phyloP scores from a whole-genome alignment of 1,140 invertebrate genomes.

The Drosophila littoralis region DNA sequence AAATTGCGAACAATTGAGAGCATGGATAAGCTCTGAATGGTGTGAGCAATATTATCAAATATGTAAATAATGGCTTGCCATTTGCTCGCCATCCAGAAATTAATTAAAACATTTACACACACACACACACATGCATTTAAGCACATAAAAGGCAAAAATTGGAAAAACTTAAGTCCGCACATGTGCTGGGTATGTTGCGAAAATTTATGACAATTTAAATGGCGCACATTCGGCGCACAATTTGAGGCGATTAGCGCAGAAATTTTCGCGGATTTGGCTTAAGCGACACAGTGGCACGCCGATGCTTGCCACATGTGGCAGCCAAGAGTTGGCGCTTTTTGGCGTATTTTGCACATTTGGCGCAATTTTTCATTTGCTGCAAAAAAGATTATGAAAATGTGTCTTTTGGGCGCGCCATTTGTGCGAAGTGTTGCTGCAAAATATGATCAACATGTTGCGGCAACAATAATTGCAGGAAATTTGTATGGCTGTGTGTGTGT shows the following conservation, averaged over 20 bases:
- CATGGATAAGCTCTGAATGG: constrained; percentile 40
- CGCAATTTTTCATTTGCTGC: constrained; percentile 51
- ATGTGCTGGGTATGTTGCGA: constrained; percentile 52
- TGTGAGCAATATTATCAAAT: constrained; percentile 66
- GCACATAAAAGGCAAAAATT: background rate
- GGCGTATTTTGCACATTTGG: constrained; percentile 16
- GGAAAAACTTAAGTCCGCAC: constrained; percentile 38
- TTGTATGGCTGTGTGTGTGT: constrained; percentile 16
- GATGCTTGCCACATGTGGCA: constrained; percentile 50
- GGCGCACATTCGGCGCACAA: constrained; percentile 77
- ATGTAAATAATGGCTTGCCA: constrained; percentile 75
- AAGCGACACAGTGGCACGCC: constrained; percentile 34
- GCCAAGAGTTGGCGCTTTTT: constrained; percentile 29
- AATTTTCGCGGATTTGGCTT: constrained; percentile 74
- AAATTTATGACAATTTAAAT: constrained; percentile 83
- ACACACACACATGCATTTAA: background rate
- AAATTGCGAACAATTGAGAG: constrained; percentile 50
- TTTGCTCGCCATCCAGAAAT: constrained; percentile 58
- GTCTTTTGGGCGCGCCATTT: constrained; percentile 40
- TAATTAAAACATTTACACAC: constrained; percentile 70
- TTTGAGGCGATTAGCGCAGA: constrained; percentile 77
- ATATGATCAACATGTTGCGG: constrained; percentile 45
- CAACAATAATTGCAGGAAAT: constrained; percentile 50
- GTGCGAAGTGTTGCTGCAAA: constrained; percentile 18
- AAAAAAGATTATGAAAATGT: constrained; percentile 59